phyloP scores from a whole-genome alignment of 2,888 invertebrate genomes.

The Sesia apiformis region DNA sequence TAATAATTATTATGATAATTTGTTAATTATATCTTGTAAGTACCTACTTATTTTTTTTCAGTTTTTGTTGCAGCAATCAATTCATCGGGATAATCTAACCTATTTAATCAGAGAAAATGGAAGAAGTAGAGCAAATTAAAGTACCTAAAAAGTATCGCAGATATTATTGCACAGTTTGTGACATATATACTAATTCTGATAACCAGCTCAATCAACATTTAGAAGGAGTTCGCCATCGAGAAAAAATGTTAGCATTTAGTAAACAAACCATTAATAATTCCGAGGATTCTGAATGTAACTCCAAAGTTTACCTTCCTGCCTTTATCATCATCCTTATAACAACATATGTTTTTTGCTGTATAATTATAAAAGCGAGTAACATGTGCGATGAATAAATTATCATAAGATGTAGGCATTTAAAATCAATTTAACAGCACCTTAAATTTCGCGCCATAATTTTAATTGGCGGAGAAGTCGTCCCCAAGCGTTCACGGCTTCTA shows the following conservation, averaged over 20 bases:
- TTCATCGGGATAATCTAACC: not conserved
- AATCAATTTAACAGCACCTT: constrained; percentile 53
- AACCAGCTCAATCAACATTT: constrained; percentile 60
- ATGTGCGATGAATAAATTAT: constrained; percentile 11
- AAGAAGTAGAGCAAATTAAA: not conserved
- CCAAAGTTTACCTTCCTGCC: constrained; percentile 35
- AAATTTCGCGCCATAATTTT: constrained; percentile 75
- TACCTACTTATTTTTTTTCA: too few relatives aligned
- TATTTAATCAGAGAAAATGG: not conserved
- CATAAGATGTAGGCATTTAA: constrained; percentile 23
- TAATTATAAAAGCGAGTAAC: not conserved
- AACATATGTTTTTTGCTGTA: constrained; percentile 29
- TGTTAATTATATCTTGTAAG: too few relatives aligned
- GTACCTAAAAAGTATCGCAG: constrained; percentile 25
- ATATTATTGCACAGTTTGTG: constrained; percentile 49
- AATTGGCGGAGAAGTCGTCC: constrained; percentile 74
- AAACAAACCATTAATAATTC: constrained; percentile 17
- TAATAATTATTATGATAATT: too few relatives aligned
- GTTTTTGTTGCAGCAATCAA: too few relatives aligned
- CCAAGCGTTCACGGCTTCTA: constrained; percentile 76
- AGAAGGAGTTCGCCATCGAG: constrained; percentile 53
- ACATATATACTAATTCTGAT: constrained; percentile 53
- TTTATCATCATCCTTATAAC: constrained; percentile 42
- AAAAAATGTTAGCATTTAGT: constrained; percentile 27
- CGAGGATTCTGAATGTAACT: constrained; percentile 29